Evolutionary conservation across 2,113 vertebrate genomes (phyloP).

Genomic region (Carassius carassius): DNA sequence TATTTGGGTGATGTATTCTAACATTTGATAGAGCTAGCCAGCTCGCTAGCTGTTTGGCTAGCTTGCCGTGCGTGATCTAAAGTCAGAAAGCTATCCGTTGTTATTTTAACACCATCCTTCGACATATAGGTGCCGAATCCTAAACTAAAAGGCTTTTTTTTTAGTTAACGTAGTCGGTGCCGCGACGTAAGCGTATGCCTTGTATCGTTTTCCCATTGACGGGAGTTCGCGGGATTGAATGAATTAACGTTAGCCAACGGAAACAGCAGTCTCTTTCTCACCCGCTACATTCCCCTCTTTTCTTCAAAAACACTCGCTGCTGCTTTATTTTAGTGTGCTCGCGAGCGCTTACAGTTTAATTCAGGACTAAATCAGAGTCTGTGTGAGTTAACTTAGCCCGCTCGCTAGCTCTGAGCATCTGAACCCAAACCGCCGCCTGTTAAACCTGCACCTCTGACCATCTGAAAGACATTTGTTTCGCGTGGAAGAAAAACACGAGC

Average conservation of each 20-base stretch:
- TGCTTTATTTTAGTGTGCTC: constrained; percentile 6
- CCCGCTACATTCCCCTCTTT: constrained; percentile 48
- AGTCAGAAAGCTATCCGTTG: constrained; percentile 32
- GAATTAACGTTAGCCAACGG: constrained; percentile 67
- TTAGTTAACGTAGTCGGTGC: not conserved
- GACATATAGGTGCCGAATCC: not conserved
- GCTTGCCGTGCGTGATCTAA: constrained; percentile 67
- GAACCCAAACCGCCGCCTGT: constrained; percentile 1
- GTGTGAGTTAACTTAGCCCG: not conserved
- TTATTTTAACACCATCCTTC: constrained; percentile 19
- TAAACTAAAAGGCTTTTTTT: not conserved
- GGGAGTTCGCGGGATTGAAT: constrained; percentile 68
- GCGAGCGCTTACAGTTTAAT: not conserved
- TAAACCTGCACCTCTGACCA: constrained; percentile 51
- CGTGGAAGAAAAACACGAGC: constrained; percentile 62
- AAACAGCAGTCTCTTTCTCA: constrained; percentile 57
- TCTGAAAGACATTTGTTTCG: constrained; percentile 50
- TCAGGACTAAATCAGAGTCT: not conserved
- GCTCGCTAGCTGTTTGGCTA: constrained; percentile 77
- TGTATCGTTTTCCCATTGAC: not conserved
- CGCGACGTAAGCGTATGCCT: not conserved
- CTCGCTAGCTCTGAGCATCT: constrained; percentile 42
- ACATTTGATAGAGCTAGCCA: constrained; percentile 69
- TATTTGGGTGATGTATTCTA: constrained; percentile 64
- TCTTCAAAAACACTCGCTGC: constrained; percentile 33